Conservation (phyloP, 2,888 invertebrate genomes). For the Trypoxylon attenuatum region DNA sequence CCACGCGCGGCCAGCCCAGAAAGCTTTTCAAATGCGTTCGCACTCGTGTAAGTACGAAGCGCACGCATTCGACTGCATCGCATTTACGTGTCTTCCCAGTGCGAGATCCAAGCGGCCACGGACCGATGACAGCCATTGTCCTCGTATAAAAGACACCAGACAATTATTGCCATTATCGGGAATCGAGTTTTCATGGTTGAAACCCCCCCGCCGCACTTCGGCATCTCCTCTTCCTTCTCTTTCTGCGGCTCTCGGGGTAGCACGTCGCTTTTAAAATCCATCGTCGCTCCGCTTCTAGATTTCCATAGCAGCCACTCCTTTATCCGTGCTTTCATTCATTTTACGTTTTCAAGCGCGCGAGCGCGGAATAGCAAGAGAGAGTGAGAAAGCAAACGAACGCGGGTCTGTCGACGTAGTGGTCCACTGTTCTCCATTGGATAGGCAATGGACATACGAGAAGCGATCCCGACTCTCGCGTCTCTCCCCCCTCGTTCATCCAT, state of each 20-base stretch:
- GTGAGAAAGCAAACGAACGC: too few relatives aligned
- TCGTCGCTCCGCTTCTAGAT: background rate
- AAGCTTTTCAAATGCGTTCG: constrained; percentile 11
- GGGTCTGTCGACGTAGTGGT: too few relatives aligned
- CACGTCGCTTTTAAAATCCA: background rate
- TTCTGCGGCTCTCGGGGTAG: background rate
- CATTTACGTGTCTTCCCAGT: background rate
- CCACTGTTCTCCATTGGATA: too few relatives aligned
- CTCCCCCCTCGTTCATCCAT: too few relatives aligned
- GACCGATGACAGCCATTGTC: constrained; percentile 29
- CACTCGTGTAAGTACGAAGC: background rate
- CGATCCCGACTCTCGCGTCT: too few relatives aligned
- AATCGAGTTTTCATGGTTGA: constrained; percentile 20
- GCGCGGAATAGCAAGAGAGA: too few relatives aligned
- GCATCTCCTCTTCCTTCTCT: background rate
- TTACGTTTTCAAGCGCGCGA: too few relatives aligned
- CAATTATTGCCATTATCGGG: constrained; percentile 39
- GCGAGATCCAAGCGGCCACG: too few relatives aligned
- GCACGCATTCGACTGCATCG: background rate
- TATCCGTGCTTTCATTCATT: background rate
- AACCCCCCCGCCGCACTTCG: background rate
- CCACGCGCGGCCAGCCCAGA: background rate
- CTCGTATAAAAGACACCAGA: constrained; percentile 12
- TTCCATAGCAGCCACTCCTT: background rate
- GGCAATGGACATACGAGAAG: too few relatives aligned